Evolutionary conservation across 2,113 vertebrate species (phyloP), one percentile per base, ranked within the genome.

Genomic region (Lonchura striata): DNA sequence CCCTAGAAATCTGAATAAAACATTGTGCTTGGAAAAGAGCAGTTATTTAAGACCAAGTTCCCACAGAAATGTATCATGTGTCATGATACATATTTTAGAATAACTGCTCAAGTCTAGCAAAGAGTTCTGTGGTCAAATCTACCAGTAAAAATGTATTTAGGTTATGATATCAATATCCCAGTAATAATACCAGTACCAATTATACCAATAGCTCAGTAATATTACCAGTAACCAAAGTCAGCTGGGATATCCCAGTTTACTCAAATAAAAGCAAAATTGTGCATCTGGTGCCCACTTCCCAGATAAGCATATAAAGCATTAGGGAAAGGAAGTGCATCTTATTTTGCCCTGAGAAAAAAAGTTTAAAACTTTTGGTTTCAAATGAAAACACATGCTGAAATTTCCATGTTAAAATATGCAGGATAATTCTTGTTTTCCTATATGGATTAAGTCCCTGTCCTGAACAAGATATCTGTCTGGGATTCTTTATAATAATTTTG

Each of bases 391-490:
- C 64, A 86, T 86, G 64, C 64, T 84, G 64, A 92, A 92, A 93
- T 92, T 86, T 94, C 80, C 65, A 93, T 97, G 90, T 74, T 66
- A 92, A 94, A 90, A 93, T 92, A 92, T 60, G 64, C 77, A 78
- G 91, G 80, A 60, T 96, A 86, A 90, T 93, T 93, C 92, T 78
- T 93, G 56, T 94, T 95, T 93, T 94, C 88, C 60, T 96, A n/a
- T 75, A 91, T 52, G 95, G 88, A 93, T 96, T 96, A 96, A 93
- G 60, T 81, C 54, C 30, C 85, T 81, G 82, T 96, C 88, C 72
- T 93, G 79, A 92, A 90, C 71, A 90, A 86, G 54, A 69, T 93
- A 91, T 85, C 87, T 93, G 41, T 61, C 75, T 94, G 56, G 68
- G 68, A 86, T 86, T 42, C 6, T 88, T 95, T 85, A 95, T 92